Evolutionary conservation across 53 echinoderm and acorn worm genomes (phyloP).

Genomic region (Antedon mediterranea): DNA sequence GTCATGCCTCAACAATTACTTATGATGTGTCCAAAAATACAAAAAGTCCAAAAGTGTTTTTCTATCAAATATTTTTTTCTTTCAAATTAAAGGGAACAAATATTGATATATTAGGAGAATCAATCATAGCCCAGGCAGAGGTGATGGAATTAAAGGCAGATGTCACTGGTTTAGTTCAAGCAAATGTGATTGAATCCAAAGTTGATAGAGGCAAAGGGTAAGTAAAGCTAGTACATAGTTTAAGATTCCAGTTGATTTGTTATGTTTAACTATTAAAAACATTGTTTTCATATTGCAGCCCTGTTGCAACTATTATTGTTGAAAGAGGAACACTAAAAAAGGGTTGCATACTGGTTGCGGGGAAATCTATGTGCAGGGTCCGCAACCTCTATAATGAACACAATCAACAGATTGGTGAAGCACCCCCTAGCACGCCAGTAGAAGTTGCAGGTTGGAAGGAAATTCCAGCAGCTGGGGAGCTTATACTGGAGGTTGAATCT

Average conservation of each 20-base stretch:
- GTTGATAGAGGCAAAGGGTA: conserved; percentile 95
- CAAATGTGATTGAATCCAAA: conserved; percentile 60
- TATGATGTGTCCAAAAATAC: no score
- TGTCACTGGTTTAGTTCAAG: conserved; percentile 58
- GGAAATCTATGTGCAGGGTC: conserved; percentile 59
- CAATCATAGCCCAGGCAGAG: conserved; percentile 69
- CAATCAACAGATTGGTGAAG: conserved; percentile 35
- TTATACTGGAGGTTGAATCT: conserved; percentile 62
- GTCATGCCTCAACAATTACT: no score
- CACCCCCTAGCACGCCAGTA: conserved; percentile 67
- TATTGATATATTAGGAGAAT: conserved; percentile 57
- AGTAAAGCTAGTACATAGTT: no score
- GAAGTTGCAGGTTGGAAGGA: conserved; percentile 89
- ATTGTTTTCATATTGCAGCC: conserved; percentile 12
- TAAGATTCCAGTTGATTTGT: background rate
- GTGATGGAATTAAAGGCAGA: conserved; percentile 64
- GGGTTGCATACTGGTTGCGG: conserved; percentile 63
- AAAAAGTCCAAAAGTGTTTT: background rate
- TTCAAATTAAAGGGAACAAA: conserved; percentile 61
- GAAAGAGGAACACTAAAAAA: conserved; percentile 69
- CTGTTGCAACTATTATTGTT: conserved; percentile 60
- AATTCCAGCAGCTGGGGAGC: conserved; percentile 69
- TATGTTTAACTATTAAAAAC: no score
- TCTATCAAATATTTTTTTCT: no score
- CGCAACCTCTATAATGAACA: conserved; percentile 58